Conservation (phyloP, 2,888 invertebrate species). For the Odontocolon sp. region DNA sequence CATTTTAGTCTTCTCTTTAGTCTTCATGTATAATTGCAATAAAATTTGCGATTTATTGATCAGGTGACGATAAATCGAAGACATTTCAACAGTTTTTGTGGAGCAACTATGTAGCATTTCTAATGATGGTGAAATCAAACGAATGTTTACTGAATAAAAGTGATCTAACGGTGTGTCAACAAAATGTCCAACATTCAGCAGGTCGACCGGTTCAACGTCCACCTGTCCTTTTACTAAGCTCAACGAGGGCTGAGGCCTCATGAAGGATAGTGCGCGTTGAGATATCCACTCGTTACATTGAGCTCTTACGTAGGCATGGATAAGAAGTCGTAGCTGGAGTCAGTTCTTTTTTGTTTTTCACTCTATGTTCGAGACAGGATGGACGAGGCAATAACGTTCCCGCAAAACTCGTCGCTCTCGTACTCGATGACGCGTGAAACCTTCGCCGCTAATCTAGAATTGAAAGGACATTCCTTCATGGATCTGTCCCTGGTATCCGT, state of each 20-base stretch:
- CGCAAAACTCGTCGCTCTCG: conserved; percentile 65
- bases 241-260: conserved; percentile 12
- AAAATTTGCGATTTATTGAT: too few species aligned
- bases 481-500: conserved; percentile 21
- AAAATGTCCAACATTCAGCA: conserved; percentile 39
- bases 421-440: conserved; percentile 75
- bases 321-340: background rate
- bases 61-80: background rate
- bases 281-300: conserved; percentile 2
- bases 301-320: background rate
- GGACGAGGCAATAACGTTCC: conserved; percentile 37
- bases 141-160: conserved; percentile 17
- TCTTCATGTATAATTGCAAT: too few species aligned
- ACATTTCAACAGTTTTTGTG: background rate
- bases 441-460: conserved; percentile 74
- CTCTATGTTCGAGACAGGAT: conserved; percentile 3
- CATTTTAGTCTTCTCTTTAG: too few species aligned
- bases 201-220: conserved; percentile 59
- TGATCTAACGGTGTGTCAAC: conserved; percentile 4
- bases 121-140: conserved; percentile 6
- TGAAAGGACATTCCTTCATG: conserved; percentile 75
- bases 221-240: conserved; percentile 56
- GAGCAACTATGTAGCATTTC: background rate
- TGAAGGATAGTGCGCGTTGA: conserved; percentile 47
- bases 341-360: conserved; percentile 40